Conservation (phyloP, 2,113 vertebrate genomes). For the Nothobranchius kuhntae region DNA sequence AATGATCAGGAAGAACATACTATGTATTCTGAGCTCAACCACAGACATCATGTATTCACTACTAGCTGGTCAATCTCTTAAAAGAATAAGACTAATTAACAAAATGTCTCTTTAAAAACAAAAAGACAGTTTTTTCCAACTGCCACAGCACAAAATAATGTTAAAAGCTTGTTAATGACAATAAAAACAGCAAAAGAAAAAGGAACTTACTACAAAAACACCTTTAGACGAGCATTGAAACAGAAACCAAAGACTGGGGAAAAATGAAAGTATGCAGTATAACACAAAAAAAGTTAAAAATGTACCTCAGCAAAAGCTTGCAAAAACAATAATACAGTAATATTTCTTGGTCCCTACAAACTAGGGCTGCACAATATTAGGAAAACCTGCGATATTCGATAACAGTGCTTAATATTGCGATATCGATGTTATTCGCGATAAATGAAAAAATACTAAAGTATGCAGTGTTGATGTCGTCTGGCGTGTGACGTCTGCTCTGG, state of each 20-base stretch:
- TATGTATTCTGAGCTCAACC: conserved; percentile 6
- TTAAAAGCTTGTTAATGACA: neutral
- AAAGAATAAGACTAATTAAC: too few species aligned
- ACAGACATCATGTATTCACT: neutral
- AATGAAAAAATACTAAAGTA: too few species aligned
- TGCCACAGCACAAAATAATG: neutral
- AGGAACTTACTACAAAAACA: conserved; percentile 9
- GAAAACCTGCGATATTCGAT: too few species aligned
- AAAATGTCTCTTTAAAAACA: conserved; percentile 16
- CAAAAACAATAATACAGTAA: conserved; percentile 83
- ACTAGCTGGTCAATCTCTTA: neutral
- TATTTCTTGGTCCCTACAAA: conserved; percentile 94
- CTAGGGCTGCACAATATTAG: conserved; percentile 56
- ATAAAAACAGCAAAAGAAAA: neutral
- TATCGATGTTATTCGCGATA: too few species aligned
- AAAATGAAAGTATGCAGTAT: conserved; percentile 84
- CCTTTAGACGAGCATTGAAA: conserved; percentile 39
- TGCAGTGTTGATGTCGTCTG: too few species aligned
- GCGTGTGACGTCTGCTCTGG: too few species aligned
- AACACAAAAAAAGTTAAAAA: conserved; percentile 89
- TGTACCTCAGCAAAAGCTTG: conserved; percentile 97
- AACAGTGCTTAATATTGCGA: too few species aligned
- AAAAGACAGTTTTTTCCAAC: neutral
- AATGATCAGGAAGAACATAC: too few species aligned
- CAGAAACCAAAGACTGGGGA: conserved; percentile 82